Evolutionary conservation across 2,797 vertebrate species (phyloP).

Genomic region (Netta rufina): DNA sequence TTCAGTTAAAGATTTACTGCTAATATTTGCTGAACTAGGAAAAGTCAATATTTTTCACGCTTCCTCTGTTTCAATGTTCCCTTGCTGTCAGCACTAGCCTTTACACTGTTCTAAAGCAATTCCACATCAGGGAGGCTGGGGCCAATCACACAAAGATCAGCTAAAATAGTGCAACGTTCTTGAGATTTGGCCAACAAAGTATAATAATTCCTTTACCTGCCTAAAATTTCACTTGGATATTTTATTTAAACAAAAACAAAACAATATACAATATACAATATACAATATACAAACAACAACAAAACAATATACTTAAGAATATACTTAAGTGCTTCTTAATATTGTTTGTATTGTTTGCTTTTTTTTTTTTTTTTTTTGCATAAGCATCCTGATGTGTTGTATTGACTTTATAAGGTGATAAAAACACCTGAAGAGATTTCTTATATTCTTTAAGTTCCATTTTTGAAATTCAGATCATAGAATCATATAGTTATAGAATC

Average conservation of each 20-base stretch:
- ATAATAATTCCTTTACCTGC: not conserved
- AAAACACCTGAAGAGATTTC: not conserved
- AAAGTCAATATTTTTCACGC: not conserved
- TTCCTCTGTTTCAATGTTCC: slow-evolving; percentile 15
- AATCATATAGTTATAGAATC: no score
- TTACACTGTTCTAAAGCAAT: slow-evolving; percentile 27
- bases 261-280: no score
- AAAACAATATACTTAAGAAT: not conserved
- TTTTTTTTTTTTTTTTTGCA: not conserved
- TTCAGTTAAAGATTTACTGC: slow-evolving; percentile 33
- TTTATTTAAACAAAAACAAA: not conserved
- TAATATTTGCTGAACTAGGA: slow-evolving; percentile 39
- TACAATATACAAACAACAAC: no score
- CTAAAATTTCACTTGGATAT: not conserved
- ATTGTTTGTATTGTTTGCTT: not conserved
- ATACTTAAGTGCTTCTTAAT: not conserved
- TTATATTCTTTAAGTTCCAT: not conserved
- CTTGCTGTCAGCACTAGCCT: slow-evolving; percentile 4
- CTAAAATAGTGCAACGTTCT: not conserved
- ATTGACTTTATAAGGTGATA: not conserved
- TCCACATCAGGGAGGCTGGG: not conserved
- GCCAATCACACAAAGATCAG: not conserved
- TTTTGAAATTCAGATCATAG: not conserved
- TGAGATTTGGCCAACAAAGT: not conserved
- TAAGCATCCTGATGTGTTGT: not conserved